Percentiles rank a stretch among this genome's conserved stretches.
Evolutionary conservation across 2,888 invertebrate species (phyloP).

Genomic region (Rhopalosiphum nymphaeae): DNA sequence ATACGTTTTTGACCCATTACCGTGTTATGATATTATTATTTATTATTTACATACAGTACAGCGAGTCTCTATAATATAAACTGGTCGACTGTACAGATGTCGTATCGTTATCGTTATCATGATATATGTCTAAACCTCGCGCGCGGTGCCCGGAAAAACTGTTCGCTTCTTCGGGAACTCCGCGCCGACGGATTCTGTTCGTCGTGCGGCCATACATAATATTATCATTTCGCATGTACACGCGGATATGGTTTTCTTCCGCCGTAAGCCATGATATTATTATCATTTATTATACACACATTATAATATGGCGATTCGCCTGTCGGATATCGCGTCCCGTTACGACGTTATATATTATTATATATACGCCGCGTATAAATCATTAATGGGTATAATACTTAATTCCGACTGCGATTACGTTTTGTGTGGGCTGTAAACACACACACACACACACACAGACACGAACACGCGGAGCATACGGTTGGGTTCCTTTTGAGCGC

Average conservation of each 20-base stretch:
- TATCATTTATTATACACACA: background rate
- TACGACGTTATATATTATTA: background rate
- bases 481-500: background rate
- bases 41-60: background rate
- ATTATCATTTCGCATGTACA: too few species aligned
- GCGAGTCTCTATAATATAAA: background rate
- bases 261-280: background rate
- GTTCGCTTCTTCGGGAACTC: background rate
- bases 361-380: background rate
- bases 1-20: too few species aligned
- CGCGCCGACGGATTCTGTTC: background rate
- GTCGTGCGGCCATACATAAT: background rate
- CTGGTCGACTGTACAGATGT: background rate
- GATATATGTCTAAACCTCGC: background rate
- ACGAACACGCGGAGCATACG: background rate
- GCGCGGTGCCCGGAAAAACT: background rate
- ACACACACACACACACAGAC: background rate
- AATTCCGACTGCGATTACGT: background rate
- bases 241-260: background rate
- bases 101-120: background rate
- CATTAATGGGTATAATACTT: background rate
- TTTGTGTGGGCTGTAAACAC: background rate
- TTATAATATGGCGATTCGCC: background rate
- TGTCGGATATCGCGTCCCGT: background rate
- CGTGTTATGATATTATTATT: too few species aligned